Percentiles rank a stretch among this genome's conserved stretches.
These are phyloP conservation scores for Phenganax marumi DNA, from an alignment of 92 coral and sea anemone species.

Conservation along the genomic window DNA sequence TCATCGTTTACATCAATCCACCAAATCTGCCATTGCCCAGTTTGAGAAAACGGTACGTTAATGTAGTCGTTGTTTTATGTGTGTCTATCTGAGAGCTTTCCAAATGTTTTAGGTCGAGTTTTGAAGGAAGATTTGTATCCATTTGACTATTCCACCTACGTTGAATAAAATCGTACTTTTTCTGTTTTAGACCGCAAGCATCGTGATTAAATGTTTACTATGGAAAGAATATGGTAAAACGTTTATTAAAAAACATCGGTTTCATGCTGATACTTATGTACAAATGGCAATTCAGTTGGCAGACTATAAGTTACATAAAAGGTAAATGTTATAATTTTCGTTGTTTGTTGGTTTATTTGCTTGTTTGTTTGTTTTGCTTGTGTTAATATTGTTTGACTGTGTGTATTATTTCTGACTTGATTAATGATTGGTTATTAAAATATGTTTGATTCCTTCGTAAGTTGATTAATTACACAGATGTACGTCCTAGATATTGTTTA, in stretches of 20 bases:
- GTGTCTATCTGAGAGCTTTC: too few species aligned
- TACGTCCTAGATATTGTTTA: neutral
- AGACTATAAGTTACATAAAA: conserved; percentile 72
- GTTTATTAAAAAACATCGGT: conserved; percentile 60
- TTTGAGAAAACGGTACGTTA: conserved; percentile 64
- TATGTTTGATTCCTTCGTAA: too few species aligned
- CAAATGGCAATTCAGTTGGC: conserved; percentile 85
- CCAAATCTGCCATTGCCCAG: conserved; percentile 61
- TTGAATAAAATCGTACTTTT: neutral
- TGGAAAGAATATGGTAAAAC: conserved; percentile 66
- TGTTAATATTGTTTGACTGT: neutral
- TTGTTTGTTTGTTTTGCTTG: neutral
- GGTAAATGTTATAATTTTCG: conserved; percentile 51
- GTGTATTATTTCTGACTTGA: neutral
- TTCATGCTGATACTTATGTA: conserved; percentile 89
- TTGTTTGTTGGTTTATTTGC: neutral
- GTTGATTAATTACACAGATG: neutral
- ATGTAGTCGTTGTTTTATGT: neutral
- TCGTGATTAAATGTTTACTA: conserved; percentile 18
- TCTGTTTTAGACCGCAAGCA: conserved; percentile 57
- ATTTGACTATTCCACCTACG: too few species aligned
- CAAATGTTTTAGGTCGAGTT: too few species aligned
- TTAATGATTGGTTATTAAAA: neutral
- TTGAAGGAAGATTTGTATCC: neutral
- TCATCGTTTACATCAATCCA: conserved; percentile 41